phyloP scores from a whole-genome alignment of 2,797 vertebrate species.

The Pangasius sanitwongsei region DNA sequence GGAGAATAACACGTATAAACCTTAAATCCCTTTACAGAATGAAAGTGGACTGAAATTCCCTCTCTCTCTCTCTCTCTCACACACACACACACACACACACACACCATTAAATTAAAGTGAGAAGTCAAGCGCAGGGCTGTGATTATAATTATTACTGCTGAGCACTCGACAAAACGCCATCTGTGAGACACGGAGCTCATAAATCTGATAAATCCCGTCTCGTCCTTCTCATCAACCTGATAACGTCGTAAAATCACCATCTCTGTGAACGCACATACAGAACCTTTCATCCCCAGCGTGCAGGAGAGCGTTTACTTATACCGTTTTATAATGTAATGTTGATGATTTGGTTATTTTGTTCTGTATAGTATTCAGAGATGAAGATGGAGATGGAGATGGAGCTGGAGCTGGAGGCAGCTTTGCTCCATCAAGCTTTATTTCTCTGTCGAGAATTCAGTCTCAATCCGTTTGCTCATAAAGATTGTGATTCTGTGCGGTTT shows the following conservation, averaged over 20 bases:
- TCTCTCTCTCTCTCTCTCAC: neutral
- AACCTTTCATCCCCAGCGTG: neutral
- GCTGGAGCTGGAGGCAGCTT: neutral
- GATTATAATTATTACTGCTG: conserved; percentile 40
- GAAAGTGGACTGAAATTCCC: neutral
- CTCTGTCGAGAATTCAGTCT: neutral
- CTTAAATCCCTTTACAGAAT: neutral
- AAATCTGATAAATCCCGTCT: conserved; percentile 34
- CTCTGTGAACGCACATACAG: neutral
- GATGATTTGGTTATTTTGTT: neutral
- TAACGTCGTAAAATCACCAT: neutral
- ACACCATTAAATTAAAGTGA: conserved; percentile 30
- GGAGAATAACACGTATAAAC: neutral
- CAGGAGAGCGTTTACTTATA: neutral
- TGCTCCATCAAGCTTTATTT: neutral
- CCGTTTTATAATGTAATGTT: neutral
- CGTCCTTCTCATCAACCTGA: neutral
- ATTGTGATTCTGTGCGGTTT: neutral
- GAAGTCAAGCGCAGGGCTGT: conserved; percentile 30
- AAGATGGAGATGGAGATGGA: neutral
- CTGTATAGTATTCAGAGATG: neutral
- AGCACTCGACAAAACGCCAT: conserved; percentile 51
- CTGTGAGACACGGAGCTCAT: conserved; percentile 50
- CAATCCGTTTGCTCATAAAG: neutral
- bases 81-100: neutral